Conservation (phyloP, 2,888 invertebrate species). For the Neocrepidodera transversa region DNA sequence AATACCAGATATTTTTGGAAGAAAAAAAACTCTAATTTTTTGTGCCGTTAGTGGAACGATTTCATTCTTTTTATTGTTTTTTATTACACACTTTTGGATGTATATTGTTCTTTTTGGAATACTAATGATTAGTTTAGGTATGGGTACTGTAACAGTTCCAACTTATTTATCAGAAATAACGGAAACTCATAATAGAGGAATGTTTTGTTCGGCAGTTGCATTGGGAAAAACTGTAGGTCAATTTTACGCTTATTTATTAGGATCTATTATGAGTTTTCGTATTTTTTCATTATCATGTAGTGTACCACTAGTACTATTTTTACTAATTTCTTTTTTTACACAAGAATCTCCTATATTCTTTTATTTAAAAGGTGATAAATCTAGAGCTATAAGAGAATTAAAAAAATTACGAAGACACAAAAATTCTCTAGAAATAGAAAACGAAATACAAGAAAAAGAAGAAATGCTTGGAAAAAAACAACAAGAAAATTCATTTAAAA, state of each 20-base stretch:
- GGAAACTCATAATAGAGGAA: constrained; percentile 78
- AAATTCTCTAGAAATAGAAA: background rate
- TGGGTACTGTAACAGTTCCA: constrained; percentile 64
- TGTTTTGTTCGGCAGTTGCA: constrained; percentile 63
- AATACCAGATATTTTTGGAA: constrained; percentile 57
- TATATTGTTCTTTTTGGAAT: constrained; percentile 59
- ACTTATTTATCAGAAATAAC: constrained; percentile 88
- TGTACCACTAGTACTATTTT: background rate
- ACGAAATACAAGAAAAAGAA: background rate
- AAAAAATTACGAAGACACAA: background rate
- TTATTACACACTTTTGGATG: constrained; percentile 25
- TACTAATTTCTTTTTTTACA: constrained; percentile 1
- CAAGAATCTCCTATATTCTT: background rate
- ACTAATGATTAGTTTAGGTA: background rate
- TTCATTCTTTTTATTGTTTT: constrained; percentile 49
- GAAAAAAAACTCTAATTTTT: constrained; percentile 71
- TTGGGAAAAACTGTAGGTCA: constrained; percentile 29
- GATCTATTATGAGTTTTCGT: constrained; percentile 33
- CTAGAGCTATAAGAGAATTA: background rate
- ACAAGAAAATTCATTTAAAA: background rate
- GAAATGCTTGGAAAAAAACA: background rate
- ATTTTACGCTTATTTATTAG: constrained; percentile 32
- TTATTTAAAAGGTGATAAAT: background rate
- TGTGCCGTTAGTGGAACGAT: constrained; percentile 69
- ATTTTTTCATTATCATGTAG: background rate